phyloP scores from a whole-genome alignment of 2,888 invertebrate species.

The Eilema caniola region DNA sequence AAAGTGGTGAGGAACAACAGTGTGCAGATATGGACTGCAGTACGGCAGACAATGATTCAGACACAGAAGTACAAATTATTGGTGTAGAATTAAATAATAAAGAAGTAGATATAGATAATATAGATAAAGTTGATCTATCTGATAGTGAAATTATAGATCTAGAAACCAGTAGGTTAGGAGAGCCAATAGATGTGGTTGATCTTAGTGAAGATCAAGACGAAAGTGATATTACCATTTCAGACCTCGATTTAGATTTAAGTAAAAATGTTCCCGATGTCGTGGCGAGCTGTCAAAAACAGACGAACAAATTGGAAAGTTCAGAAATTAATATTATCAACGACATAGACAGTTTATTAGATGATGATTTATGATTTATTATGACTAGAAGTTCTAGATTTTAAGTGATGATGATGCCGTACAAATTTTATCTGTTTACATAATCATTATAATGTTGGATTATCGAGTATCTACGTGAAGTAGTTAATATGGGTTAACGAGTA shows the following conservation, averaged over 20 bases:
- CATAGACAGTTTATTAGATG: conserved; percentile 68
- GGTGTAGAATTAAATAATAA: conserved; percentile 63
- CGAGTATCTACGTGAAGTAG: background rate
- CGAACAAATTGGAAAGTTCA: conserved; percentile 52
- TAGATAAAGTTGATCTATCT: conserved; percentile 40
- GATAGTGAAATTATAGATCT: conserved; percentile 74
- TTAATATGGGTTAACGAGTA: background rate
- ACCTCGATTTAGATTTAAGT: conserved; percentile 66
- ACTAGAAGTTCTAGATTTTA: conserved; percentile 20
- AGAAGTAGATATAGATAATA: conserved; percentile 52
- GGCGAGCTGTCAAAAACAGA: conserved; percentile 74
- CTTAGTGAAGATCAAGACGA: conserved; percentile 75
- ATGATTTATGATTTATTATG: conserved; percentile 68
- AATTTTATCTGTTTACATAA: conserved; percentile 16
- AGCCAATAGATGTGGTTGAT: conserved; percentile 74
- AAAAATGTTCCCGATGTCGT: conserved; percentile 81
- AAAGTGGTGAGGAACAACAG: conserved; percentile 50
- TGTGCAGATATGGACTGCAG: conserved; percentile 55
- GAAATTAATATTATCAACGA: conserved; percentile 65
- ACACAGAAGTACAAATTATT: conserved; percentile 79
- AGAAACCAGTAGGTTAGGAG: conserved; percentile 63
- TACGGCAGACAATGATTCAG: conserved; percentile 68
- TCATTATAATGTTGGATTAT: background rate
- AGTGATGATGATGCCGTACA: conserved; percentile 36
- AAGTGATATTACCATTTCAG: conserved; percentile 61